A percentile compares a stretch with the other conserved stretches of the same genome.
phyloP scores from a whole-genome alignment of 2,888 invertebrate species.

The Cephus pygmeus region DNA sequence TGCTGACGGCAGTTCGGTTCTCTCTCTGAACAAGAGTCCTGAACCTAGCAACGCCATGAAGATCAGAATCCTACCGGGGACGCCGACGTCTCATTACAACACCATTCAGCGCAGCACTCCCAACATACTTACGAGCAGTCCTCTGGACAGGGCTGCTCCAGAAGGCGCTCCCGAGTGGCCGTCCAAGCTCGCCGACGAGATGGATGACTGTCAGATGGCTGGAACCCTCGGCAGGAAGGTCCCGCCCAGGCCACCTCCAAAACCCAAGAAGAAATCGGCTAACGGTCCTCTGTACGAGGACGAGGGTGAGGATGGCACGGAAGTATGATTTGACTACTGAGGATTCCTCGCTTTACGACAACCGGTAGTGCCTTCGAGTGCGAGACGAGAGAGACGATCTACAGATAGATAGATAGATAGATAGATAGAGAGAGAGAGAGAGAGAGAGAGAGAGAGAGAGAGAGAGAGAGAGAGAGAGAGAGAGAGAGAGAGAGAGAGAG shows the following conservation, averaged over 20 bases:
- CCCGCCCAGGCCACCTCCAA: conserved; percentile 86
- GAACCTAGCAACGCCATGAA: conserved; percentile 72
- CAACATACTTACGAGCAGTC: conserved; percentile 46
- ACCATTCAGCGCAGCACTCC: conserved; percentile 53
- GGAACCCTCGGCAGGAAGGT: conserved; percentile 74
- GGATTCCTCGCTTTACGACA: conserved; percentile 58
- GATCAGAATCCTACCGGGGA: conserved; percentile 75
- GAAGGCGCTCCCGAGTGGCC: conserved; percentile 67
- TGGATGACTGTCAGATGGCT: conserved; percentile 69
- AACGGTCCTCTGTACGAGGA: conserved; percentile 86
- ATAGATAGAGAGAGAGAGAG: background rate
- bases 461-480: background rate
- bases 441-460: background rate
- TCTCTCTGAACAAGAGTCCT: conserved; percentile 81
- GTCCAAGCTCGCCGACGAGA: conserved; percentile 69
- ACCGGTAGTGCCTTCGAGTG: conserved; percentile 58
- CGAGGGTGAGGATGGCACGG: conserved; percentile 89
- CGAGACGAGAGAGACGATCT: background rate
- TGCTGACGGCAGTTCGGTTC: conserved; percentile 84
- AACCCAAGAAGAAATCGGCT: conserved; percentile 78
- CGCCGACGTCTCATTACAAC: conserved; percentile 65
- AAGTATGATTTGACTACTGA: conserved; percentile 73
- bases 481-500: background rate
- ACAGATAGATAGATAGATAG: background rate
- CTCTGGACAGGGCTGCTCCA: conserved; percentile 60